Evolutionary conservation across 2,888 invertebrate species (phyloP), one percentile per base, ranked within the genome.

Genomic region (Ophraella communa): DNA sequence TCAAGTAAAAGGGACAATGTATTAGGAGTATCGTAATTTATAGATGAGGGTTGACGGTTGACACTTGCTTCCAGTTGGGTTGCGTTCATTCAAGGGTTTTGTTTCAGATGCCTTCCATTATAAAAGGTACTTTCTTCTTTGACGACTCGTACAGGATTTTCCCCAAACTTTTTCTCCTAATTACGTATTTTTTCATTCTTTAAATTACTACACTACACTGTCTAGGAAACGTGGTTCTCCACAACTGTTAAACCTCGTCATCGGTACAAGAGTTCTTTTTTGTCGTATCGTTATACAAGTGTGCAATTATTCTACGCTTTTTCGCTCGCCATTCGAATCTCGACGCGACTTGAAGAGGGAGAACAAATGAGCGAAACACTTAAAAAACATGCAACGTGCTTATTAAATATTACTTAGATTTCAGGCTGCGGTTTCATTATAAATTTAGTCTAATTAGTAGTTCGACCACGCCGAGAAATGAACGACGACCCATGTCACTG

Each of bases 331-430:
- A n/a, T 21, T 47, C 18, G 42, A 47, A 47, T n/a, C 23, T 47
- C 23, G 11, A 47, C 47, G 21, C 21, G n/a, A 23, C 14, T 47
- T 23, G 23, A 47, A 24, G 23, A 47, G 23, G 14, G 47, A 23
- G 23, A 14, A 42, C 23, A 23, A 23, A 23, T 23, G 47, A 23
- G 23, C 47, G 47, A 47, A 23, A 47, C 14, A 47, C 47, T 47
- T 14, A n/a, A 47, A 23, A 55, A 45, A 64, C 71, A 71, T 67
- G 72, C 72, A 70, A 72, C 65, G 52, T 54, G 17, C 70, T 68
- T 63, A 72, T 72, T 72, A 72, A 72, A 72, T 72, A 70, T 69
- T 70, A 72, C 72, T 72, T 67, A 70, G 58, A 14, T 47, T 20
- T 44, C 20, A 44, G 53, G 54, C 35, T 23, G 39, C 23, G 47